Base-by-base conservation (phyloP, 2,113 vertebrate genomes). In the Leucosticte australis region DNA sequence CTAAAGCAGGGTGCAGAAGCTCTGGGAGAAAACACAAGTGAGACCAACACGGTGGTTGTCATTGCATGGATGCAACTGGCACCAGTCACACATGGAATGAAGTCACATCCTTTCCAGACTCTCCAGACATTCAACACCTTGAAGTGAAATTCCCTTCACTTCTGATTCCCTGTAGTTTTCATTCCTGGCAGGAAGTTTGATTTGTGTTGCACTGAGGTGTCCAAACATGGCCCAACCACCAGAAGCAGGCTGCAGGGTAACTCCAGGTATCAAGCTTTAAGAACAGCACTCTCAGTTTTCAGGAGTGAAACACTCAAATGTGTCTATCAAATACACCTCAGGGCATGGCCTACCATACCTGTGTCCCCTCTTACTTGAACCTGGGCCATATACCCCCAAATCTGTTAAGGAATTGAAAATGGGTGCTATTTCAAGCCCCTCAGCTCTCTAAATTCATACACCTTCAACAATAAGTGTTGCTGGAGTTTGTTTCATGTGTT, bases 261-360 rank as follows among this genome's bases (percentile, higher is more conserved):
- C 47, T 67, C 35, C 52, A 11, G 21, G 3, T 60, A 10, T 1
- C 9, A 20, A 68, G 41, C 9, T 65, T 31, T 70, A 67, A 15
- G 33, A 59, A 16, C 21, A 33, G 12, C 19, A 55, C 56, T 53
- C 31, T 22, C 13, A 0, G 16, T 27, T 83, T 37, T 55, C 17
- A 39, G 62, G 30, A 59, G 31, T 6, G 47, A 63, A 37, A 9
- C 65, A 11, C 33, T 11, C 65, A 49, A 24, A 15, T 62, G 31
- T 46, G 9, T 37, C 73, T 42, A 15, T 63, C 28, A 39, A 42
- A 63, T 4, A 6, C 3, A 22, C 28, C 11, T 1, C n/a, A 19
- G 31, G 42, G 16, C n/a, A 3, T 0, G 0, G 44, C 3, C 39
- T 49, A 31, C 44, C 13, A 75, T 46, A 7, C 13, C 73, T 78